Base-by-base conservation (phyloP, 2,888 invertebrate genomes). In the Troides aeacus region DNA sequence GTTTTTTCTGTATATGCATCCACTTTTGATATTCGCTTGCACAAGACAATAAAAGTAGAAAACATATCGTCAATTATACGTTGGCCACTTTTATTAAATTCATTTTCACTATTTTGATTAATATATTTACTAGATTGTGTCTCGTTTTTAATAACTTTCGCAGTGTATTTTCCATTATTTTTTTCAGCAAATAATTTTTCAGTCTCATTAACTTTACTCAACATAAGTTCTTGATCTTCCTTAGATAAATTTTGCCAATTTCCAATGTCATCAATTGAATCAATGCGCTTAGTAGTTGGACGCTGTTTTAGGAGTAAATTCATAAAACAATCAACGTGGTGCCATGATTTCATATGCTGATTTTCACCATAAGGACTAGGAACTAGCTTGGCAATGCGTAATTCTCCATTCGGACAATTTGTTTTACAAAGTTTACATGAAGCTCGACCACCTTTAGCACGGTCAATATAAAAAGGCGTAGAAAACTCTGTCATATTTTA, bases 391-490 rank as follows among this genome's bases (percentile, higher is more conserved):
- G 96, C 97, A 62, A 98, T 89, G 70, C 98, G 93, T 61, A 97
- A 80, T 71, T 94, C 93, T 30, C 95, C 96, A 79, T 95, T 94
- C 1, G 94, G 94, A 78, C 97, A 96, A 79, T 95, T 95, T 71
- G 94, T 91, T 89, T 97, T 98, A 85, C 98, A 98, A 79, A 96
- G 97, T 85, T 97, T 97, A 82, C 98, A 98, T 18, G 94, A 94
- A 0, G 98, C 96, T 64, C 96, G 93, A 0, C 96, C 96, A 17
- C 95, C 93, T 88, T 97, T 97, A 0, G 97, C 97, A 73, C 96
- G 94, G 76, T 98, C 98, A 15, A 95, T 94, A 68, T 93, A 94
- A 86, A 96, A 96, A 8, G 94, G 94, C 24, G 81, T 79, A 66
- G 75, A 77, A 56, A 60, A 30, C 10, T 84, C 83, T 30, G 83